Base-by-base conservation (phyloP, 2,888 invertebrate species). In the Anthrax anthrax region DNA sequence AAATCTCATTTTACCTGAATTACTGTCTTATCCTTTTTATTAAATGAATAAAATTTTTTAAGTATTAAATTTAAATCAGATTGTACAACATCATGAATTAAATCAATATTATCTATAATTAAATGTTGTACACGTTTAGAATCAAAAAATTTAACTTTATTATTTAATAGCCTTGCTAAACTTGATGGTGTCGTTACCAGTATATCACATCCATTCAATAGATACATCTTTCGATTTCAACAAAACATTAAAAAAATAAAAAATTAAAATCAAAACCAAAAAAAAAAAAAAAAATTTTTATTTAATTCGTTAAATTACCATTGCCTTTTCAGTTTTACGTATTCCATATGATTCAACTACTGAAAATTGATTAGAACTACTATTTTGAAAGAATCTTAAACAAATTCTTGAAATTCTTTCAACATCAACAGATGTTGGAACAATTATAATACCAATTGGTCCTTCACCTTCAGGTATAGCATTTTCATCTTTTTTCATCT, bases 101-200 rank as follows among this genome's bases (percentile, higher is more conserved):
- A 62, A 54, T 87, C 82, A 27, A 78, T 76, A 56, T 82, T 80
- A 58, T 87, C 86, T 0, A 88, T 60, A 6, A 86, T 74, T 37
- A 86, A 62, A 54, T 78, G 78, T 14, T 75, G 73, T 2, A 87
- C 63, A 19, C 78, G 69, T 9, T 74, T 70, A 3, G 84, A 67
- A 58, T 78, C 77, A 0, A 82, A 64, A 6, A 73, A 58, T 3
- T 67, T 62, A 50, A 56, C 70, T 58, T 60, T 70, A 58, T 61
- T 58, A 54, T 70, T 50, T 56, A 73, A 50, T 60, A 77, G 58
- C 55, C 78, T 58, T 49, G 71, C 54, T 57, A 76, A 62, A 60
- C 74, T 72, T 1, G 72, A 63, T 0, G 85, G 82, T 0, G 85
- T 85, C 9, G 80, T 72, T 3, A 88, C 72, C 36, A 88, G 64